phyloP scores from a whole-genome alignment of 2,113 vertebrate genomes.

The Mesocricetus auratus region DNA sequence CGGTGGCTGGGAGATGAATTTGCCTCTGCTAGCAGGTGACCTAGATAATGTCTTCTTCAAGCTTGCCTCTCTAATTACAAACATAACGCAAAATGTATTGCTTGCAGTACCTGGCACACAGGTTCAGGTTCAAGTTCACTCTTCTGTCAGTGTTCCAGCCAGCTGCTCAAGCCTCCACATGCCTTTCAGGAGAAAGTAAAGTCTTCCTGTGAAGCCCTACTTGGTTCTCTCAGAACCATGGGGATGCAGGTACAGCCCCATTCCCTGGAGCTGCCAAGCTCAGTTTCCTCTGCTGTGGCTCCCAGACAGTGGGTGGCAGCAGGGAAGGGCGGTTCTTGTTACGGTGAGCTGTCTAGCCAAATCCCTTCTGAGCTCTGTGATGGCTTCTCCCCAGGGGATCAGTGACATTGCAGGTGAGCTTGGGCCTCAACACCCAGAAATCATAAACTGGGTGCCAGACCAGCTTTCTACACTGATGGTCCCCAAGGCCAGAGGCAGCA shows the following conservation, averaged over 20 bases:
- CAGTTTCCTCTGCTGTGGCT: neutral
- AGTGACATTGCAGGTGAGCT: neutral
- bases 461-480: neutral
- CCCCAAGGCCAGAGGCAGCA: neutral
- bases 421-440: neutral
- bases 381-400: neutral
- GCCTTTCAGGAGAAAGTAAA: neutral
- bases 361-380: neutral
- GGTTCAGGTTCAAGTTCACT: neutral
- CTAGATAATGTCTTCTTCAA: neutral
- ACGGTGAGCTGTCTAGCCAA: neutral
- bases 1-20: neutral
- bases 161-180: neutral
- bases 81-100: no score
- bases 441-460: neutral
- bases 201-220: neutral
- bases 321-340: neutral
- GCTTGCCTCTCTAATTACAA: neutral
- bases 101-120: neutral
- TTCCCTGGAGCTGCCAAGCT: neutral
- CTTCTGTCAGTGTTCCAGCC: neutral
- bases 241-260: neutral
- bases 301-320: neutral
- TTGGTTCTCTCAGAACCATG: neutral
- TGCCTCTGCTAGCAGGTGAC: neutral